A percentile compares a stretch with the other conserved stretches of the same genome.
phyloP scores from a whole-genome alignment of 2,797 vertebrate genomes.

The Pempheris klunzingeri region DNA sequence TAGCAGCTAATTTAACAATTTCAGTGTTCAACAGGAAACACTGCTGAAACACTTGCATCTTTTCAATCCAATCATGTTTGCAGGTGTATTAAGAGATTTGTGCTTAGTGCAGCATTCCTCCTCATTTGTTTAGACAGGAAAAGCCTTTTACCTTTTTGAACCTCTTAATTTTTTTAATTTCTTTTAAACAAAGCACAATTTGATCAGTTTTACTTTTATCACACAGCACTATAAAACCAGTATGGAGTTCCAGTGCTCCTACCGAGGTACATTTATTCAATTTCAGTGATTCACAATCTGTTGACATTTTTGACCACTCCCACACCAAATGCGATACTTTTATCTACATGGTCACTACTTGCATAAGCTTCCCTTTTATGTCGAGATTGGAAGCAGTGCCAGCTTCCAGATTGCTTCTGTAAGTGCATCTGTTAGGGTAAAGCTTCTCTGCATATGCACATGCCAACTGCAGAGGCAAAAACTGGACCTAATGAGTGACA shows the following conservation, averaged over 20 bases:
- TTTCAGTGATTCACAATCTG: conserved; percentile 1
- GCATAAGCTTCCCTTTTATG: not conserved
- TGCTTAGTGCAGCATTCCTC: not conserved
- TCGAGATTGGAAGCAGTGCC: conserved; percentile 13
- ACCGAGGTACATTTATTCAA: not conserved
- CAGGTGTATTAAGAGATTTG: too few species aligned
- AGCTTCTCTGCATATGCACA: conserved; percentile 33
- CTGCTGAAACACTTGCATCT: not conserved
- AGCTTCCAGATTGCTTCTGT: conserved; percentile 37
- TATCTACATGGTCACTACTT: not conserved
- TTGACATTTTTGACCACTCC: not conserved
- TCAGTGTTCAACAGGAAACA: conserved; percentile 7
- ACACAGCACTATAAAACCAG: not conserved
- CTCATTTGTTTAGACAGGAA: not conserved
- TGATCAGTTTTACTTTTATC: not conserved
- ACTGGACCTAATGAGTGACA: conserved; percentile 24
- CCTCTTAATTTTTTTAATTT: too few species aligned
- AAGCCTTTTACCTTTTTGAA: not conserved
- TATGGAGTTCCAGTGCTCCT: not conserved
- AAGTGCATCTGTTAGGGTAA: conserved; percentile 68
- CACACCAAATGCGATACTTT: conserved; percentile 13
- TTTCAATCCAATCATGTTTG: conserved; percentile 1
- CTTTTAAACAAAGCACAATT: not conserved
- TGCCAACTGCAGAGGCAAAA: conserved; percentile 39
- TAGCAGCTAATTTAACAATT: conserved; percentile 20